Evolutionary conservation across 1,140 invertebrate species (phyloP).

Genomic region (Lycorma delicatula): DNA sequence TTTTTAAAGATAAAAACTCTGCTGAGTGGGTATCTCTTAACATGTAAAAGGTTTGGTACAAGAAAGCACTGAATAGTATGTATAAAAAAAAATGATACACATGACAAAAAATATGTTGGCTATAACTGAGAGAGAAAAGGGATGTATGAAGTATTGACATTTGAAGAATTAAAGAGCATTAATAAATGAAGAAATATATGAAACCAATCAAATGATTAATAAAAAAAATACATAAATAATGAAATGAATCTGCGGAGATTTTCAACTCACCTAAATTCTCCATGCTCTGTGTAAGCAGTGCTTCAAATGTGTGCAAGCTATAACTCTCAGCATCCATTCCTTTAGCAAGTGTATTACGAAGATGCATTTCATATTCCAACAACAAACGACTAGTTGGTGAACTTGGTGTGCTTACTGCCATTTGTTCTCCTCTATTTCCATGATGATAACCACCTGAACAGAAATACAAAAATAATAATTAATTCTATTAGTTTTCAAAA

Average conservation of each 20-base stretch:
- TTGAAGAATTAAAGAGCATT: background rate
- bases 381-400: conserved; percentile 79
- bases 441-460: conserved; percentile 19
- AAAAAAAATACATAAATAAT: too few relatives aligned
- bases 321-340: conserved; percentile 93
- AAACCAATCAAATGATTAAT: too few relatives aligned
- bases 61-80: too few relatives aligned
- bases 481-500: too few relatives aligned
- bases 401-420: conserved; percentile 58
- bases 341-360: conserved; percentile 85
- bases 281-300: conserved; percentile 86
- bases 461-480: too few relatives aligned
- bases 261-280: conserved; percentile 76
- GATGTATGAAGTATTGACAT: background rate
- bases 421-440: conserved; percentile 18
- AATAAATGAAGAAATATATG: background rate
- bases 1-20: too few relatives aligned
- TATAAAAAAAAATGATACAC: too few relatives aligned
- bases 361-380: conserved; percentile 91
- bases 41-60: too few relatives aligned
- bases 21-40: too few relatives aligned
- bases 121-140: background rate
- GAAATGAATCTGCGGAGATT: background rate
- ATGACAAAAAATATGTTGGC: too few relatives aligned
- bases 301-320: conserved; percentile 88